These are phyloP conservation scores for Lamellibrachia satsuma DNA, from an alignment of 2,888 invertebrate species.

Conservation along the genomic window DNA sequence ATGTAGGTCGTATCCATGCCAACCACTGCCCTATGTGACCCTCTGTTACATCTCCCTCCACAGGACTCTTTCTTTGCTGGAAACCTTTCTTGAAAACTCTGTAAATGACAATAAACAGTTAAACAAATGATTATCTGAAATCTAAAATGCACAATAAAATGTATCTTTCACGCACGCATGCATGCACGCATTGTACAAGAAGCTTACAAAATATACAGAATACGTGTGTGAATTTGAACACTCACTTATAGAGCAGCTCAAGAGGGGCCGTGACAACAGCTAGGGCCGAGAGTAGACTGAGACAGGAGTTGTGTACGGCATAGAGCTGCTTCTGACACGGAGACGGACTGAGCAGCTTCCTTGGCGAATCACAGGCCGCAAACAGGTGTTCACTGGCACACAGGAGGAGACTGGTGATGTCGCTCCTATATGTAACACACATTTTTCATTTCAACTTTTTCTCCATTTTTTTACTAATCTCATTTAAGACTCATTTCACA, in stretches of 20 bases:
- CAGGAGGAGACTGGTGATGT: constrained; percentile 47
- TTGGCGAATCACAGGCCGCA: constrained; percentile 47
- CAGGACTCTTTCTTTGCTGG: constrained; percentile 37
- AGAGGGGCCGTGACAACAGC: constrained; percentile 56
- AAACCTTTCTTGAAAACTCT: constrained; percentile 56
- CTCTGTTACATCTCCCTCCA: constrained; percentile 27
- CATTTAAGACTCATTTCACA: too few relatives aligned
- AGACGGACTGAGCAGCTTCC: constrained; percentile 53
- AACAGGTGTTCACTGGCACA: constrained; percentile 54
- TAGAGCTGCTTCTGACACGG: constrained; percentile 51
- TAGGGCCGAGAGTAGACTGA: constrained; percentile 53
- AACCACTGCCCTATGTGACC: constrained; percentile 59
- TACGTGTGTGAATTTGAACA: background rate
- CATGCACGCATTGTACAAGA: background rate
- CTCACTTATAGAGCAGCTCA: constrained; percentile 55
- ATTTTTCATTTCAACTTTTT: background rate
- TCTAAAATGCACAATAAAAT: too few relatives aligned
- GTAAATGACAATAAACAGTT: constrained; percentile 23
- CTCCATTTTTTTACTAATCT: too few relatives aligned
- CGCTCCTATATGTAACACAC: background rate
- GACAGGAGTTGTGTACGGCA: constrained; percentile 59
- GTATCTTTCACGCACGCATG: background rate
- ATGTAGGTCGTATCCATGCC: constrained; percentile 56
- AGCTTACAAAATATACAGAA: too few relatives aligned
- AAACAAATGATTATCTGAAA: too few relatives aligned